Conservation (phyloP, 1,140 invertebrate genomes). For the Macrotrachela quadricornifera region DNA sequence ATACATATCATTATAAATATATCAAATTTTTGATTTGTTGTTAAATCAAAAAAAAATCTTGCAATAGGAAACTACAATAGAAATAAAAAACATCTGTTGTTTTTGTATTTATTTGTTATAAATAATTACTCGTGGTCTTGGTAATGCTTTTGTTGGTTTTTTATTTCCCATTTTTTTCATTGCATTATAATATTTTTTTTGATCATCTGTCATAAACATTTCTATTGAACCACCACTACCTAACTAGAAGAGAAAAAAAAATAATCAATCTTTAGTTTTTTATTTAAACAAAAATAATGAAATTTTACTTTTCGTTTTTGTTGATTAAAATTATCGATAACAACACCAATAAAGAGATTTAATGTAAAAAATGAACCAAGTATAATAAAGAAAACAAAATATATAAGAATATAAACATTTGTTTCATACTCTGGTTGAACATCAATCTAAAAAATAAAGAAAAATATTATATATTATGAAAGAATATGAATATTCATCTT, state of each 20-base stretch:
- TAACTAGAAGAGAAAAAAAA: constrained; percentile 11
- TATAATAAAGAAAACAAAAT: constrained; percentile 92
- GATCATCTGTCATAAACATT: constrained; percentile 99
- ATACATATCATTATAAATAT: constrained; percentile 99
- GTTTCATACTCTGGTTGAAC: constrained; percentile 76
- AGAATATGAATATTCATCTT: constrained; percentile 42
- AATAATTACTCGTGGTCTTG: constrained; percentile 65
- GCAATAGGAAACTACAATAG: constrained; percentile 68
- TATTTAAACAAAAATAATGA: not conserved
- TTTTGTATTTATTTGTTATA: not conserved
- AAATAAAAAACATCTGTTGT: constrained; percentile 10
- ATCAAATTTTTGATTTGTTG: constrained; percentile 94
- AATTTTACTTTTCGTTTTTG: constrained; percentile 42
- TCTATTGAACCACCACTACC: constrained; percentile 78
- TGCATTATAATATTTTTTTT: constrained; percentile 98
- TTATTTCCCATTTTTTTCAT: constrained; percentile 99
- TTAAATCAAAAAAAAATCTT: constrained; percentile 83
- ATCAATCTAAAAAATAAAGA: constrained; percentile 41
- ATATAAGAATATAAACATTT: constrained; percentile 88
- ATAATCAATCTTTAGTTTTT: not conserved
- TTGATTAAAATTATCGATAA: constrained; percentile 95
- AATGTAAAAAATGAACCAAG: constrained; percentile 91
- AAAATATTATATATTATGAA: not conserved
- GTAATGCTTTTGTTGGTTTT: constrained; percentile 88
- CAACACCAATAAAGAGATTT: constrained; percentile 90